These are phyloP conservation scores for Drosophila mimica DNA, from an alignment of 2,888 invertebrate species.

Conservation along the genomic window DNA sequence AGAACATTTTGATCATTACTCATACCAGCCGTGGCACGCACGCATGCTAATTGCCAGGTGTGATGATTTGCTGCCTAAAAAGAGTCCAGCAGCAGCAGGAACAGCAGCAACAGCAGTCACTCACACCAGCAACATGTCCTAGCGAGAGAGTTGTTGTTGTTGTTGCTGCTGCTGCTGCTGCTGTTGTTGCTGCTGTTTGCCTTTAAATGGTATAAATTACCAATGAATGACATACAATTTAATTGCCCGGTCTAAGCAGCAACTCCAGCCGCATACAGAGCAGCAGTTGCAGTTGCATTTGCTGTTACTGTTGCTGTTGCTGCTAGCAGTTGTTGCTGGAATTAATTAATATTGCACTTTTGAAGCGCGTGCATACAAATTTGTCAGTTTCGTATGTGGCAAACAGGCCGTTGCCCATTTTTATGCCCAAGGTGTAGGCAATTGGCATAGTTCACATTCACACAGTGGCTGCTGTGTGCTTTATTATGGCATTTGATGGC, in stretches of 20 bases:
- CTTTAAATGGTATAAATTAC: constrained; percentile 84
- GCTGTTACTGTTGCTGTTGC: constrained; percentile 50
- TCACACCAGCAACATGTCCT: constrained; percentile 37
- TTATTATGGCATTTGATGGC: constrained; percentile 67
- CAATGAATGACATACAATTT: constrained; percentile 84
- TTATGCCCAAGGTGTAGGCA: constrained; percentile 78
- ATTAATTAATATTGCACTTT: constrained; percentile 82
- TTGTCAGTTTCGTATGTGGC: constrained; percentile 74
- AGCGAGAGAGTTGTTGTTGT: constrained; percentile 40
- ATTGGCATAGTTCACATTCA: constrained; percentile 81
- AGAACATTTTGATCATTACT: constrained; percentile 47
- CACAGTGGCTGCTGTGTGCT: constrained; percentile 28
- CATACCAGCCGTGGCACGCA: constrained; percentile 56
- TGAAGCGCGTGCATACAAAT: constrained; percentile 83
- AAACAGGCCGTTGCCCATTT: constrained; percentile 50
- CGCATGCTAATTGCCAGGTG: constrained; percentile 68
- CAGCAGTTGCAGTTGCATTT: constrained; percentile 32
- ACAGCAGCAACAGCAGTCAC: constrained; percentile 4
- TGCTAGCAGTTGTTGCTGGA: constrained; percentile 72
- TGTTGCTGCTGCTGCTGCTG: constrained; percentile 14
- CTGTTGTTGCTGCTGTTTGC: constrained; percentile 55
- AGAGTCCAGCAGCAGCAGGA: constrained; percentile 1
- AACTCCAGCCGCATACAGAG: constrained; percentile 66
- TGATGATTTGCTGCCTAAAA: constrained; percentile 35
- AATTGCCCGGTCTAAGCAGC: constrained; percentile 81